Evolutionary conservation across 2,888 invertebrate genomes (phyloP), one percentile per base, ranked within the genome.

Genomic region (Neoaliturus tenellus): DNA sequence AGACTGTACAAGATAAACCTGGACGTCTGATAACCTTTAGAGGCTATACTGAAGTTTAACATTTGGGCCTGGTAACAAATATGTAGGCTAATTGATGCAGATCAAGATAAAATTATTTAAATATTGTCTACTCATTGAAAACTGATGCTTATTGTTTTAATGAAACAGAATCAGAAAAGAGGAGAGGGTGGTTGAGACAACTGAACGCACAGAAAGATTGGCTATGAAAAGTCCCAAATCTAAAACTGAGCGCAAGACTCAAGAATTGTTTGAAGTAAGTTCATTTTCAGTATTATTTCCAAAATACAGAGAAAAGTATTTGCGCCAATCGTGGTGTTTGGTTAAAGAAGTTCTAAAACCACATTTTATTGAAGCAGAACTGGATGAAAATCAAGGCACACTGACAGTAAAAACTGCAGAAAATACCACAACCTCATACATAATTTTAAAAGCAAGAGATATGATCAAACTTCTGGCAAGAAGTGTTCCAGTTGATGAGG

Each of bases 401-500:
- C 96, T 99, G 96, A 94, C 95, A 0, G 99, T 99, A 0, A 93
- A 93, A 90, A 99, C 99, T 0, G 98, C 98, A 0, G 92, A 96
- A 81, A 98, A 99, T 92, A 99, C 99, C 0, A 99, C 98, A 98
- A 99, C 99, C 92, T 99, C 99, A 0, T 99, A 96, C 88, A 96
- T 98, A 81, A 97, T 99, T 67, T 93, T 99, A 35, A 99, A 99
- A 92, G 98, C 98, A 0, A 93, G 99, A 85, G 99, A 99, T 90
- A 93, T 99, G 92, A 96, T 99, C 88, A 99, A 98, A 90, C 91
- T 99, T 1, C 91, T 99, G 88, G 97, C 99, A 0, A 93, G 99
- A 87, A 98, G 98, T 90, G 99, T 99, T 0, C 99, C 99, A 0
- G 98, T 96, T 88, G 99, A 99, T 91, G 98, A 99, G 91, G 98